Conservation (phyloP, 2,888 invertebrate species). For the Euzetes globulus region DNA sequence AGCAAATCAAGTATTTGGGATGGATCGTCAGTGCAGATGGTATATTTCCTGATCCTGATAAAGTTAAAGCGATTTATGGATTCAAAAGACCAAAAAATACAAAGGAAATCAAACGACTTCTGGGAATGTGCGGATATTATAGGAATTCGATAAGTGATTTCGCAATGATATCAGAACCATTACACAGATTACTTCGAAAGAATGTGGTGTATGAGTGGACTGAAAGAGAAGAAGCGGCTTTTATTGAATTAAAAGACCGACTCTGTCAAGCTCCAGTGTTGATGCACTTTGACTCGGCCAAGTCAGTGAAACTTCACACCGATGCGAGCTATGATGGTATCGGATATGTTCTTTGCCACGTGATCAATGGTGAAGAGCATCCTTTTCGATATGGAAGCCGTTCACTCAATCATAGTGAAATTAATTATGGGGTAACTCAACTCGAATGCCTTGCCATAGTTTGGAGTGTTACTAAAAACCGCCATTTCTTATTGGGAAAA, state of each 20-base stretch:
- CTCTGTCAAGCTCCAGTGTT: not conserved
- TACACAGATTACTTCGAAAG: not conserved
- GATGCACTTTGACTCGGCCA: not conserved
- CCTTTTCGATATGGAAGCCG: slow-evolving; percentile 6
- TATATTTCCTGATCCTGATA: not conserved
- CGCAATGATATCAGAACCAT: not conserved
- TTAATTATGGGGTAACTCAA: slow-evolving; percentile 48
- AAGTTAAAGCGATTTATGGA: not conserved
- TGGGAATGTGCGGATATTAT: slow-evolving; percentile 13
- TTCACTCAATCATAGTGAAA: slow-evolving; percentile 43
- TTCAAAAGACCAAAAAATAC: not conserved
- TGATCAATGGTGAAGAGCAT: not conserved
- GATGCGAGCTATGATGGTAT: not conserved
- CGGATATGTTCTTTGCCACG: slow-evolving; percentile 8
- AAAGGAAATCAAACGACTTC: not conserved
- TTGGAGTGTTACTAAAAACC: slow-evolving; percentile 46
- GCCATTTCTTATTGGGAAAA: slow-evolving; percentile 47
- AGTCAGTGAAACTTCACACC: not conserved
- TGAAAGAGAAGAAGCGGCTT: not conserved
- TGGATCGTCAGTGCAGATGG: not conserved
- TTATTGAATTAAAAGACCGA: not conserved
- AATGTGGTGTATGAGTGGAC: not conserved
- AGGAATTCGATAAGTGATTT: not conserved
- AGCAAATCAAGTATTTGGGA: slow-evolving; percentile 7
- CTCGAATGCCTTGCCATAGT: slow-evolving; percentile 47